A percentile compares a stretch with the other conserved stretches of the same genome.
These are phyloP conservation scores for Caretta caretta DNA, from an alignment of 2,113 vertebrate species.

Conservation along the genomic window DNA sequence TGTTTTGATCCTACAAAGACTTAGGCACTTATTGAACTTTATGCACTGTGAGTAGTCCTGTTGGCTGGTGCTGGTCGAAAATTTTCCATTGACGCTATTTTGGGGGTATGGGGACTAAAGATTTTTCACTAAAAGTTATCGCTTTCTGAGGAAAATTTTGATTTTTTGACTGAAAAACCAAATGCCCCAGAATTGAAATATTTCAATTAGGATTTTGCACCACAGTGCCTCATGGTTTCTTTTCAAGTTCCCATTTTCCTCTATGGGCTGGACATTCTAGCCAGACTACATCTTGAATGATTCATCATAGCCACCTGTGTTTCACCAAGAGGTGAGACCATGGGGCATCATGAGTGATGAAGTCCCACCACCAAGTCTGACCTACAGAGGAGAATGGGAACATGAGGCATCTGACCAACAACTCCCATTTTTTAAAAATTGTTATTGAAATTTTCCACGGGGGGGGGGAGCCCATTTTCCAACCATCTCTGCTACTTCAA, in stretches of 20 bases:
- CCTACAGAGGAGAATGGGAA: background rate
- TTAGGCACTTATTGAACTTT: background rate
- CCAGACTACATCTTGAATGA: background rate
- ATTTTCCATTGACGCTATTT: background rate
- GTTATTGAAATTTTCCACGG: background rate
- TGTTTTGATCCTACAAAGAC: background rate
- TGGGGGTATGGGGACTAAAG: background rate
- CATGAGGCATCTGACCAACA: background rate
- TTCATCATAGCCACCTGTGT: background rate
- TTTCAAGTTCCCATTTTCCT: background rate
- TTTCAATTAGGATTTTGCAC: background rate
- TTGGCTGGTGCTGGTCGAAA: background rate
- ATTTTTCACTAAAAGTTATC: background rate
- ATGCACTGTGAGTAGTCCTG: accelerated
- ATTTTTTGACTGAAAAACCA: background rate
- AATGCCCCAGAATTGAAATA: background rate
- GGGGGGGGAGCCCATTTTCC: background rate
- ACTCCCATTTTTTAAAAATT: background rate
- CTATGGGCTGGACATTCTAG: background rate
- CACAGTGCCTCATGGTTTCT: accelerated
- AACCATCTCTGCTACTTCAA: background rate
- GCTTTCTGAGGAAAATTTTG: background rate
- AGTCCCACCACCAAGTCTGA: background rate
- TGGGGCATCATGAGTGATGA: background rate
- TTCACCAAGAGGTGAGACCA: background rate